Conservation (phyloP, 2,888 invertebrate genomes). For the Andrena dorsata region DNA sequence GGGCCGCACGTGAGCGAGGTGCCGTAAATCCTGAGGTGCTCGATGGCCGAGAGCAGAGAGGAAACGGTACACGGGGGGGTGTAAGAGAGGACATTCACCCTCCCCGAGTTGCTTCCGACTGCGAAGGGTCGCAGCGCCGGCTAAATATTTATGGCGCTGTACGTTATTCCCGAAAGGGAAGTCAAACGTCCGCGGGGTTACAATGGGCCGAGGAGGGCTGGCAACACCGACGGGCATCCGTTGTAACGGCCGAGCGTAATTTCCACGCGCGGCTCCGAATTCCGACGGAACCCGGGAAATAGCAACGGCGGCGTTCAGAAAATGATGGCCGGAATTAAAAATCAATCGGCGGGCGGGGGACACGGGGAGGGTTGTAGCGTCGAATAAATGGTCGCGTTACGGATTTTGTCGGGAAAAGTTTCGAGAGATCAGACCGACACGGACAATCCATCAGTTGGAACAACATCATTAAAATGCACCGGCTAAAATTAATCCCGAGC, state of each 20-base stretch:
- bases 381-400: conserved; percentile 42
- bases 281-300: not conserved
- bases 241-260: conserved; percentile 33
- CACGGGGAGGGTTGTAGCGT: not conserved
- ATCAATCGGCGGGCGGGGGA: conserved; percentile 33
- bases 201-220: not conserved
- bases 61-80: not conserved
- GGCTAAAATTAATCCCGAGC: conserved; percentile 49
- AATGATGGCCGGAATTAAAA: conserved; percentile 46
- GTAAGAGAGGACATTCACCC: conserved; percentile 23
- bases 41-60: conserved; percentile 37
- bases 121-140: not conserved
- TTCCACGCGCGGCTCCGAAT: conserved; percentile 11
- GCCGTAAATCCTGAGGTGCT: conserved; percentile 58
- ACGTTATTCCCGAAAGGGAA: conserved; percentile 61
- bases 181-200: conserved; percentile 23
- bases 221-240: not conserved
- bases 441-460: conserved; percentile 58
- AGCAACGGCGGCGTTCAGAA: not conserved
- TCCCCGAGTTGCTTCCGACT: conserved; percentile 10
- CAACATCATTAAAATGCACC: conserved; percentile 60
- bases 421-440: conserved; percentile 34
- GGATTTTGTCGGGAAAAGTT: conserved; percentile 34
- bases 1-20: conserved; percentile 26
- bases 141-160: conserved; percentile 72